Evolutionary conservation across 2,113 vertebrate species (phyloP), one percentile per base, ranked within the genome.

Genomic region (Thinocorus orbignyianus): DNA sequence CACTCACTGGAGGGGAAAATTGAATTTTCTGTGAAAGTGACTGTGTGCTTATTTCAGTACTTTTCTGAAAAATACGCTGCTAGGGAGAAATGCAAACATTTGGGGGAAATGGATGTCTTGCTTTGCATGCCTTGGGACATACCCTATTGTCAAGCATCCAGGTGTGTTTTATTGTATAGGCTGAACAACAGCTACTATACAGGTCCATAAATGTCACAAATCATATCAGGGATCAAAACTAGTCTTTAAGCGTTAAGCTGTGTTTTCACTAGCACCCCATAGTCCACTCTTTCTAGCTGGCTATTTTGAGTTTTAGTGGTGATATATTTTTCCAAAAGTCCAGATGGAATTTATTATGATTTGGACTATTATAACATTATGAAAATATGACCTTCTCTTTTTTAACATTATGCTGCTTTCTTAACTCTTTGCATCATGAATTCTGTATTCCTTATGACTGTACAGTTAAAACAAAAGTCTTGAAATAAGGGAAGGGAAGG

Each of bases 331-430:
- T 97, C 91, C 93, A 95, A 70, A 96, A 94, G 61, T 88, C 93
- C 97, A 98, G 93, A 96, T 97, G 96, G 91, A 85, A 71, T 79
- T 87, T 83, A 86, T 97, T 97, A 96, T 19, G 35, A 30, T 92
- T 96, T 97, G 88, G 92, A 91, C 90, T 86, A 57, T 86, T 80
- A 76, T 52, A 92, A 12, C 37, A n/a, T 68, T 90, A 81, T 58
- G 81, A 97, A 97, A 96, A 90, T 66, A 95, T 88, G 87, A 96
- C 48, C 69, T 90, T 93, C 52, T 48, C 66, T 91, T 85, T 86
- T 33, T 66, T 22, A 70, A 92, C 88, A 81, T 70, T 71, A 44
- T 52, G 23, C 3, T 6, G 24, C 42, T 86, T 93, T 82, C 64
- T 95, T 96, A 96, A 94, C 92, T 78, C 79, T 93, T 92, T 65